phyloP scores from a whole-genome alignment of 1,140 invertebrate genomes.

The Ptiloglossa arizonensis region DNA sequence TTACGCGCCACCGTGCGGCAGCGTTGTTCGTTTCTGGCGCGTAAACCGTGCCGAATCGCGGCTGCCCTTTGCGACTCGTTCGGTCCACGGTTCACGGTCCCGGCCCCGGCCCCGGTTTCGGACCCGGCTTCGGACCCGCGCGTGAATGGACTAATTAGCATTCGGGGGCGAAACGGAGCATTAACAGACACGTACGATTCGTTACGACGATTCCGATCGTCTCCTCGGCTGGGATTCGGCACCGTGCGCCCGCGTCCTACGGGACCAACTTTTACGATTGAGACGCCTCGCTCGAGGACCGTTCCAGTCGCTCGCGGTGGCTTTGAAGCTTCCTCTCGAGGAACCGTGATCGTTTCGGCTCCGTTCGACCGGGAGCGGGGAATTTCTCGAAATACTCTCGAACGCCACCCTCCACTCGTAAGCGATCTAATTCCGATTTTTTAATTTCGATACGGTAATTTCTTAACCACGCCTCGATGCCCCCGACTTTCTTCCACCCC shows the following conservation, averaged over 20 bases:
- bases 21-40: constrained; percentile 50
- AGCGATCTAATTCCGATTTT: no score
- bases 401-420: no score
- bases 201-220: constrained; percentile 23
- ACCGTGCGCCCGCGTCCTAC: no score
- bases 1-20: constrained; percentile 62
- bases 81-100: constrained; percentile 42
- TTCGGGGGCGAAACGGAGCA: constrained; percentile 44
- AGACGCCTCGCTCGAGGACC: neutral
- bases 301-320: neutral
- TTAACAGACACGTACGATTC: constrained; percentile 48
- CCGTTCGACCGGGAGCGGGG: no score
- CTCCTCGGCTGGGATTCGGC: neutral
- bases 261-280: neutral
- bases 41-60: constrained; percentile 59
- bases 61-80: constrained; percentile 48
- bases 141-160: constrained; percentile 66
- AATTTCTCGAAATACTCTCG: no score
- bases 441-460: no score
- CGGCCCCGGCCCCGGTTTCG: no score
- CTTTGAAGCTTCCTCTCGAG: neutral
- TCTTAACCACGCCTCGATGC: no score
- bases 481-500: no score
- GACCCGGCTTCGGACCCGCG: no score
- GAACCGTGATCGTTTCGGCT: neutral